A percentile compares a stretch with the other conserved stretches of the same genome.
phyloP scores from a whole-genome alignment of 1,140 invertebrate genomes.

The Thaumetopoea pityocampa region DNA sequence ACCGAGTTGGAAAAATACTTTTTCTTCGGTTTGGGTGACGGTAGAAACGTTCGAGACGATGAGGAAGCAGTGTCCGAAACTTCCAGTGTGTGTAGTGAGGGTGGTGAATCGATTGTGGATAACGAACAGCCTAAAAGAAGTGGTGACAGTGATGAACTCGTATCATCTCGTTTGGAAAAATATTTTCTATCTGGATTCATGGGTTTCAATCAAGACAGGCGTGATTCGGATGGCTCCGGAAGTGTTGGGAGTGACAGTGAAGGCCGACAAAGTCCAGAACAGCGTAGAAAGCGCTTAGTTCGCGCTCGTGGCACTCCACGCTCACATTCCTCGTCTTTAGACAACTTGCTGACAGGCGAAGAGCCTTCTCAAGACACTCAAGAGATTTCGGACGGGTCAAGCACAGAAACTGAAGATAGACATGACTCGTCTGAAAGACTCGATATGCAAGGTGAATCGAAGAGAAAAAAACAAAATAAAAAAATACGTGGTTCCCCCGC shows the following conservation, averaged over 20 bases:
- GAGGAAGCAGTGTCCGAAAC: constrained; percentile 90
- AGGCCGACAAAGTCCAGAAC: constrained; percentile 89
- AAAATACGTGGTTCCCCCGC: constrained; percentile 78
- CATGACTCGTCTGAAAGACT: constrained; percentile 84
- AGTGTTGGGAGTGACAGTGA: constrained; percentile 91
- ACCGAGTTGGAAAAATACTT: constrained; percentile 95
- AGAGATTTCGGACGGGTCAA: constrained; percentile 82
- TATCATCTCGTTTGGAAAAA: constrained; percentile 91
- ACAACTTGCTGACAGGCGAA: constrained; percentile 81
- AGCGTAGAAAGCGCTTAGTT: constrained; percentile 86
- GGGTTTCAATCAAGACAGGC: constrained; percentile 84
- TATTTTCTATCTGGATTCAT: constrained; percentile 92
- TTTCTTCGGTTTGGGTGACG: constrained; percentile 88
- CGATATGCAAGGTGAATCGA: constrained; percentile 88
- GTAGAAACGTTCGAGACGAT: constrained; percentile 75
- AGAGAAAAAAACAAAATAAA: constrained; percentile 85
- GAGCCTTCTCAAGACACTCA: constrained; percentile 74
- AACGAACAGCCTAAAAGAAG: constrained; percentile 75
- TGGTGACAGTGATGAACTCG: constrained; percentile 82
- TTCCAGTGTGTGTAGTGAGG: constrained; percentile 91
- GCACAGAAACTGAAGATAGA: constrained; percentile 85
- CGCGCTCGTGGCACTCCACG: constrained; percentile 86
- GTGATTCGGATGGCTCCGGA: constrained; percentile 89
- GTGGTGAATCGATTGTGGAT: constrained; percentile 80
- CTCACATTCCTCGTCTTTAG: constrained; percentile 87